Conservation (phyloP, 2,797 vertebrate species). For the Sylvilagus floridanus region DNA sequence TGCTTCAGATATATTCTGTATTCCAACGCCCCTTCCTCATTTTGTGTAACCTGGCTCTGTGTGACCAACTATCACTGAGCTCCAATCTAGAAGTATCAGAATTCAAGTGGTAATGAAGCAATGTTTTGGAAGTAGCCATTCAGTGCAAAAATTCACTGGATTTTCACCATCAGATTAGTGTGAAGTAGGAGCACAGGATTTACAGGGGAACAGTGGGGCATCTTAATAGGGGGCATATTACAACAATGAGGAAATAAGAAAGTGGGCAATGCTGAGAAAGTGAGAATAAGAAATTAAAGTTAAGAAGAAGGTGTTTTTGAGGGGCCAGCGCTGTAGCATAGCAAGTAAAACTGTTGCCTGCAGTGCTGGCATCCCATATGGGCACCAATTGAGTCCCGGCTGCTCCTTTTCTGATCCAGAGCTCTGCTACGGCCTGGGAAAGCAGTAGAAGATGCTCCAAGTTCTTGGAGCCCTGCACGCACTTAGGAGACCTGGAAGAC, state of each 20-base stretch:
- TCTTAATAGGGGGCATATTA: neutral
- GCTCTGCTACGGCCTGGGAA: too few species aligned
- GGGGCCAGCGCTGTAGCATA: too few species aligned
- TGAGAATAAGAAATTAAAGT: conserved; percentile 33
- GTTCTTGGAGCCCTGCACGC: too few species aligned
- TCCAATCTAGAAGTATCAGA: neutral
- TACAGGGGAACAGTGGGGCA: neutral
- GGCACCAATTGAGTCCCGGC: too few species aligned
- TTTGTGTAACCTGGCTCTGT: conserved; percentile 30
- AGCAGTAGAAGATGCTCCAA: too few species aligned
- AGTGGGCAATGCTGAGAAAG: neutral
- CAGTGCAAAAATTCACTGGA: neutral
- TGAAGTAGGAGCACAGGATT: neutral
- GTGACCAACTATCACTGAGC: neutral
- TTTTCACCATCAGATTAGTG: neutral
- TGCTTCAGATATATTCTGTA: conserved; percentile 4
- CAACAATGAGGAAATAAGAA: conserved; percentile 29
- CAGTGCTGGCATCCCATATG: too few species aligned
- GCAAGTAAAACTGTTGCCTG: too few species aligned
- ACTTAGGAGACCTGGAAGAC: too few species aligned
- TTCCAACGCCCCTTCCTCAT: neutral
- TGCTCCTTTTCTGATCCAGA: too few species aligned
- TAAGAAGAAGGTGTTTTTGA: neutral
- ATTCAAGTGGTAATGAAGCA: neutral
- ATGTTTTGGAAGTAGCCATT: conserved; percentile 39